These are phyloP conservation scores for Cathartes aura DNA, from an alignment of 2,113 vertebrate species.

Conservation along the genomic window DNA sequence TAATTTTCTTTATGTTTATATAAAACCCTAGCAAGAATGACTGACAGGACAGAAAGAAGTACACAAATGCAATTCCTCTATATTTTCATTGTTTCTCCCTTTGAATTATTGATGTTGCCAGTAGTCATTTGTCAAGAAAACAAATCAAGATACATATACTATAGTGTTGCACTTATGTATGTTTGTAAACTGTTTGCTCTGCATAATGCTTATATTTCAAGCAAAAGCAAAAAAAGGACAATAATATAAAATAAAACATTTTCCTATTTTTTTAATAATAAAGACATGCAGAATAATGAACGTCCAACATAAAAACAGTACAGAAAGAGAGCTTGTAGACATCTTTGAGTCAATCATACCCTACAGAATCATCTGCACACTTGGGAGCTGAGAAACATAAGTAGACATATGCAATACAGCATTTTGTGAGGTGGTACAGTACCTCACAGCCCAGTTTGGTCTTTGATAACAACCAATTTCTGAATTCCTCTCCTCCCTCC, in stretches of 20 bases:
- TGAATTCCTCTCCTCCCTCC: constrained; percentile 26
- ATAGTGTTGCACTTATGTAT: constrained; percentile 26
- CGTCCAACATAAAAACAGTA: neutral
- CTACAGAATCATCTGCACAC: neutral
- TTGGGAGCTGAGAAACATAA: constrained; percentile 14
- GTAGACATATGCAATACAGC: constrained; percentile 21
- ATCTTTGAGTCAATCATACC: constrained; percentile 30
- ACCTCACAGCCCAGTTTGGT: constrained; percentile 29
- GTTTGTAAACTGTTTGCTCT: constrained; percentile 54
- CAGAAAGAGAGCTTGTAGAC: neutral
- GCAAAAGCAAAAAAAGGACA: neutral
- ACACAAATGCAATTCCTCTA: constrained; percentile 69
- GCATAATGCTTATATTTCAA: constrained; percentile 24
- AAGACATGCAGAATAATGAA: neutral
- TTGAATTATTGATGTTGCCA: constrained; percentile 81
- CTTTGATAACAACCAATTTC: constrained; percentile 27
- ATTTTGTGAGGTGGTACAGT: neutral
- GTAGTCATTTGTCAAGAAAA: constrained; percentile 78
- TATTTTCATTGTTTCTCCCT: constrained; percentile 75
- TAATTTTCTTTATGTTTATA: constrained; percentile 66
- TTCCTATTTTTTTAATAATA: neutral
- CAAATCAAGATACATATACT: constrained; percentile 66
- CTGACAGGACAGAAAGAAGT: constrained; percentile 69
- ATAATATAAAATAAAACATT: neutral
- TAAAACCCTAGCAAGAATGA: constrained; percentile 66